Percentiles rank a stretch among this genome's conserved stretches.
phyloP scores from a whole-genome alignment of 2,888 invertebrate species.

The Sthenelais limicola region DNA sequence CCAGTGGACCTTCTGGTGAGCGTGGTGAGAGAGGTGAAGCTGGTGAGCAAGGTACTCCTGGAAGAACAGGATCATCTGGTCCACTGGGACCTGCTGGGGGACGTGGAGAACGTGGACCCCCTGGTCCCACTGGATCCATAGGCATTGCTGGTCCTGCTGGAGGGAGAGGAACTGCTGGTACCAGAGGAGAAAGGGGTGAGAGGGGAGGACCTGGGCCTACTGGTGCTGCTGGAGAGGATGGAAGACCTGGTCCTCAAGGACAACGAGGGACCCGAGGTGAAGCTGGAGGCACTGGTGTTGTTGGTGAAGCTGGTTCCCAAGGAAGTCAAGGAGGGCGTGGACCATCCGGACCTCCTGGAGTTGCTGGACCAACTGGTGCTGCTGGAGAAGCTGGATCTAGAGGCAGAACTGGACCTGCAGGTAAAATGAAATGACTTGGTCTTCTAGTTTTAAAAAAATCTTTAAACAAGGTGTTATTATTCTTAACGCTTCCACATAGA shows the following conservation, averaged over 20 bases:
- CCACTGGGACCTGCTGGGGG: slow-evolving; percentile 51
- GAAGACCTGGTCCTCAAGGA: slow-evolving; percentile 46
- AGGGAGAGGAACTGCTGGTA: slow-evolving; percentile 31
- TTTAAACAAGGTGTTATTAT: no score
- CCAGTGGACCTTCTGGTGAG: slow-evolving; percentile 34
- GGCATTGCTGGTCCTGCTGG: slow-evolving; percentile 46
- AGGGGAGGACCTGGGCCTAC: slow-evolving; percentile 39
- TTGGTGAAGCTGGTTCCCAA: slow-evolving; percentile 36
- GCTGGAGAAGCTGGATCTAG: slow-evolving; percentile 15
- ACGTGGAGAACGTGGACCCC: slow-evolving; percentile 47
- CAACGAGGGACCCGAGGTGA: slow-evolving; percentile 34
- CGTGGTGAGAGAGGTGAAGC: slow-evolving; percentile 20
- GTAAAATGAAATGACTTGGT: background rate
- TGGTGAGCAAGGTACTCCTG: slow-evolving; percentile 47
- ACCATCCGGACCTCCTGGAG: slow-evolving; percentile 46
- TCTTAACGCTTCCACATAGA: no score
- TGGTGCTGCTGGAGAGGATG: slow-evolving; percentile 26
- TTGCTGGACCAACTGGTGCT: slow-evolving; percentile 40
- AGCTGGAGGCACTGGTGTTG: slow-evolving; percentile 17
- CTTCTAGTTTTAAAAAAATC: no score
- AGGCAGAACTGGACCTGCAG: slow-evolving; percentile 12
- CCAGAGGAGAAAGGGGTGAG: slow-evolving; percentile 32
- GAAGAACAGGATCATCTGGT: slow-evolving; percentile 56
- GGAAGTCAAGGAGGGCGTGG: slow-evolving; percentile 45
- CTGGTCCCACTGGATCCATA: slow-evolving; percentile 39